phyloP scores from a whole-genome alignment of 2,113 vertebrate genomes.

The Neodon shergylaensis region DNA sequence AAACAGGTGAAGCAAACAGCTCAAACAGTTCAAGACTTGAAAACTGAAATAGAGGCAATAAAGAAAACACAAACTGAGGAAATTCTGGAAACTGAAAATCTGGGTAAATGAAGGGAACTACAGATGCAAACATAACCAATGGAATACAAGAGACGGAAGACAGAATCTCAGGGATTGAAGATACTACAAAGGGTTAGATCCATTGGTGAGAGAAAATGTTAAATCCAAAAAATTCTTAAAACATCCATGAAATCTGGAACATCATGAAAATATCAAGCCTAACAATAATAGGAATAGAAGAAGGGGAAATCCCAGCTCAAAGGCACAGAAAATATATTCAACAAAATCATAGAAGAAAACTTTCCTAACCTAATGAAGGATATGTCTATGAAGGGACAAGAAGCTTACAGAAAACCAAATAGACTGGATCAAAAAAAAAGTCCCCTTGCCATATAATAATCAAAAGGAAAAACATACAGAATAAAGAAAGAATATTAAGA shows the following conservation, averaged over 20 bases:
- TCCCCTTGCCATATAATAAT: too few relatives aligned
- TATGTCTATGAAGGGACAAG: too few relatives aligned
- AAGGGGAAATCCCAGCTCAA: not conserved
- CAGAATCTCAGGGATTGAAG: not conserved
- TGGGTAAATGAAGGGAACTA: not conserved
- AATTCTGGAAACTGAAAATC: not conserved
- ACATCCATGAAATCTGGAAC: not conserved
- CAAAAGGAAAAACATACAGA: too few relatives aligned
- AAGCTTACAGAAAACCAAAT: too few relatives aligned
- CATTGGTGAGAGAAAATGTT: too few relatives aligned
- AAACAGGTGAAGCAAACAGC: not conserved
- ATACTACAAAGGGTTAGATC: not conserved
- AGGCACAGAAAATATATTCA: too few relatives aligned
- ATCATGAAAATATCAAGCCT: not conserved
- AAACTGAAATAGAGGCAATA: not conserved
- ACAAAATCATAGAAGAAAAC: too few relatives aligned
- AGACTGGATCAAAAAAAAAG: too few relatives aligned
- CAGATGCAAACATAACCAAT: not conserved
- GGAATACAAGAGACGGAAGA: not conserved
- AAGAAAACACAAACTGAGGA: not conserved
- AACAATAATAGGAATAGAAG: not conserved
- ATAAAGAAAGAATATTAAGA: too few relatives aligned
- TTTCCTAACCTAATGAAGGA: too few relatives aligned
- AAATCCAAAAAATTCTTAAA: not conserved
- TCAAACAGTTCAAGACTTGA: not conserved